phyloP scores from a whole-genome alignment of 1,140 invertebrate genomes.

The Lycorma delicatula region DNA sequence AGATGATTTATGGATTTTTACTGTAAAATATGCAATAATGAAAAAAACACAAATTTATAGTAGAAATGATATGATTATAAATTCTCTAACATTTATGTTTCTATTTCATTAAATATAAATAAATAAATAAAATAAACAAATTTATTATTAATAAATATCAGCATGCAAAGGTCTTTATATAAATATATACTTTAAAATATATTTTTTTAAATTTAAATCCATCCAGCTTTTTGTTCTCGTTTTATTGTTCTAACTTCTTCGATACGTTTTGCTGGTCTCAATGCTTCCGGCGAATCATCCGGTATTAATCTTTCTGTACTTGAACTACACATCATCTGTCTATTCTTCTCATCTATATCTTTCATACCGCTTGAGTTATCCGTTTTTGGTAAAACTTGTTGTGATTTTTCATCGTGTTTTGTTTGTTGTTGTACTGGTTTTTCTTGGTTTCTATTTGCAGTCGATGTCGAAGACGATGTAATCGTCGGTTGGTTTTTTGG shows the following conservation, averaged over 20 bases:
- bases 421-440: not conserved
- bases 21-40: no score
- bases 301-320: constrained; percentile 41
- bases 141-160: no score
- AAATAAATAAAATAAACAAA: no score
- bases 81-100: no score
- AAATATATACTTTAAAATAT: no score
- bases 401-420: constrained; percentile 1
- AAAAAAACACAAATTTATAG: no score
- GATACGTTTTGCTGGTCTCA: constrained; percentile 36
- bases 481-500: not conserved
- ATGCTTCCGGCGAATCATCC: constrained; percentile 33
- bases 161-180: no score
- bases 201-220: constrained; percentile 40
- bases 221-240: constrained; percentile 44
- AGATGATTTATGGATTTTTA: no score
- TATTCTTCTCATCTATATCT: not conserved
- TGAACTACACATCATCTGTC: constrained; percentile 25
- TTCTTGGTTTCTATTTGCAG: not conserved
- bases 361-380: constrained; percentile 14
- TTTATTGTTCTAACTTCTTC: constrained; percentile 44
- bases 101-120: no score
- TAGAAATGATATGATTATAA: no score
- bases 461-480: not conserved
- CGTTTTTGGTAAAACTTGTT: constrained; percentile 3